Percentiles rank a stretch among this genome's conserved stretches.
These are phyloP conservation scores for Anseranas semipalmata DNA, from an alignment of 2,113 vertebrate species.

Conservation along the genomic window DNA sequence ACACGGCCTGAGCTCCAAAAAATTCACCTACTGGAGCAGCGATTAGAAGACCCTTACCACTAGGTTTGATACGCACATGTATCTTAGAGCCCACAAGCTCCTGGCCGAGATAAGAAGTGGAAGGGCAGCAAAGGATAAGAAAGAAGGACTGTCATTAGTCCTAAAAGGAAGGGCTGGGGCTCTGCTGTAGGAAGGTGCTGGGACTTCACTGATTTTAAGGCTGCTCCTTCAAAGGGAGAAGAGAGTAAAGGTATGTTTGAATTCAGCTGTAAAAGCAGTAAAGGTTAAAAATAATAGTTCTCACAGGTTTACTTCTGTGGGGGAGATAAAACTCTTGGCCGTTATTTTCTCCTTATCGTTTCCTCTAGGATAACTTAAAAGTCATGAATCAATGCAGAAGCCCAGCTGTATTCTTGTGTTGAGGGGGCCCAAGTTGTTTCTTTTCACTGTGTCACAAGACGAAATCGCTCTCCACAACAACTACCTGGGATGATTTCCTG, in stretches of 20 bases:
- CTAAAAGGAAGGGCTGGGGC: not conserved
- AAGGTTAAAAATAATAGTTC: not conserved
- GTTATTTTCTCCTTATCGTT: not conserved
- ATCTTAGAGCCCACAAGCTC: not conserved
- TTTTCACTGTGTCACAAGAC: not conserved
- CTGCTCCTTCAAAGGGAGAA: not conserved
- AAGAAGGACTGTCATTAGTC: not conserved
- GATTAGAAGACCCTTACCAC: no score
- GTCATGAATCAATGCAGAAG: not conserved
- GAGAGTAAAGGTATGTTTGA: not conserved
- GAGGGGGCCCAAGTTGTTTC: not conserved
- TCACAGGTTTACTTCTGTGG: not conserved
- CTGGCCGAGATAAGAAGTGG: fast-evolving
- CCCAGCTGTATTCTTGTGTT: not conserved
- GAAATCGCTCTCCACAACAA: not conserved
- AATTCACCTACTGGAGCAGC: not conserved
- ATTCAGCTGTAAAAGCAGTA: not conserved
- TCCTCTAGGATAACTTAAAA: not conserved
- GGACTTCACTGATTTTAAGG: not conserved
- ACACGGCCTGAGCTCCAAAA: not conserved
- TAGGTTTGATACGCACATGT: fast-evolving
- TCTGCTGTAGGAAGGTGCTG: not conserved
- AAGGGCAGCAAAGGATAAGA: not conserved
- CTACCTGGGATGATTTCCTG: not conserved
- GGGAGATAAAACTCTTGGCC: not conserved